Evolutionary conservation across 2,888 invertebrate genomes (phyloP).

Genomic region (Platerodrilus igneus): DNA sequence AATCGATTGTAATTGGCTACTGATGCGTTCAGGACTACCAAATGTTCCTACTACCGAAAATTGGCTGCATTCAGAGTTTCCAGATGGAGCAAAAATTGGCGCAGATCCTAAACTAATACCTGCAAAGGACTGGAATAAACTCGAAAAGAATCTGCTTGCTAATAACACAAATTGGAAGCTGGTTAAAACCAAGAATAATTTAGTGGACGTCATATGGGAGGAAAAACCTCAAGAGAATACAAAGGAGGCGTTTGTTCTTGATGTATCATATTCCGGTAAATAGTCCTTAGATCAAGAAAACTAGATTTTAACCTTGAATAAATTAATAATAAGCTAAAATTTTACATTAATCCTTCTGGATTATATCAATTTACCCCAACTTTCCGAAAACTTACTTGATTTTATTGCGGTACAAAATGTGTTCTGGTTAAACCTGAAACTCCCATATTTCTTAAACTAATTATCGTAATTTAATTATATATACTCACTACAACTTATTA

Average conservation of each 20-base stretch:
- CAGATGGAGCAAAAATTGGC: conserved; percentile 58
- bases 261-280: conserved; percentile 53
- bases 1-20: conserved; percentile 84
- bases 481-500: too few species aligned
- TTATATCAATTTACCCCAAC: not conserved
- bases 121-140: conserved; percentile 62
- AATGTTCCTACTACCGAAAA: conserved; percentile 58
- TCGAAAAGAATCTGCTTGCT: conserved; percentile 54
- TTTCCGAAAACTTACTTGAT: not conserved
- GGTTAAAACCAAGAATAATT: conserved; percentile 57
- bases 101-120: conserved; percentile 71
- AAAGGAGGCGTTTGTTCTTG: conserved; percentile 47
- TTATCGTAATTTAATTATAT: too few species aligned
- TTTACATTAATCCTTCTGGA: not conserved
- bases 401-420: too few species aligned
- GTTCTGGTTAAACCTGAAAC: too few species aligned
- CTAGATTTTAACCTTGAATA: too few species aligned
- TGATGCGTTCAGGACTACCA: conserved; percentile 70
- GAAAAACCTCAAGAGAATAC: conserved; percentile 35
- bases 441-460: too few species aligned
- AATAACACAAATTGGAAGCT: conserved; percentile 46
- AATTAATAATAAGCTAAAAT: too few species aligned
- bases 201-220: conserved; percentile 75
- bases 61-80: conserved; percentile 58
- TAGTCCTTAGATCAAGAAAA: too few species aligned